Evolutionary conservation across 2,888 invertebrate species (phyloP).

Genomic region (Dynastes hyllus): DNA sequence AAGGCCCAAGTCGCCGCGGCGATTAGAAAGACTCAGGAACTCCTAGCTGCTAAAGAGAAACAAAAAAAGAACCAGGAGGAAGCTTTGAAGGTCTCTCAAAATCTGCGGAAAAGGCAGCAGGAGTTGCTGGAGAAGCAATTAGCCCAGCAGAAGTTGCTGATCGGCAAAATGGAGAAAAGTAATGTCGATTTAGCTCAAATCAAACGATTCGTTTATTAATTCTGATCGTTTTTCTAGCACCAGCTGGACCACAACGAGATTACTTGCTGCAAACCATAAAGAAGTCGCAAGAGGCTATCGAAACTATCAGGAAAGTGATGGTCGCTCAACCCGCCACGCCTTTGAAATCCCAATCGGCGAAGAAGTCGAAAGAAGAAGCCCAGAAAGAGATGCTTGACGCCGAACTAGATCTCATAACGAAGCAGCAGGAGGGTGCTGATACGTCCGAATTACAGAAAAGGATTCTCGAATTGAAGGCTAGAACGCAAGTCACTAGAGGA

Average conservation of each 20-base stretch:
- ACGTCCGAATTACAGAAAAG: slow-evolving; percentile 86
- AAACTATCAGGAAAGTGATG: slow-evolving; percentile 82
- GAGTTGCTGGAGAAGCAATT: slow-evolving; percentile 91
- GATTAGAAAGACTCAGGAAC: slow-evolving; percentile 75
- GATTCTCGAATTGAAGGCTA: slow-evolving; percentile 81
- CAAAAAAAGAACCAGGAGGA: slow-evolving; percentile 84
- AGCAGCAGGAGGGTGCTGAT: slow-evolving; percentile 91
- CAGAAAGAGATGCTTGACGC: slow-evolving; percentile 93
- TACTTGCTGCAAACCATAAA: slow-evolving; percentile 87
- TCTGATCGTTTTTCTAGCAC: slow-evolving; percentile 65
- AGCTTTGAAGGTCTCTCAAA: slow-evolving; percentile 84
- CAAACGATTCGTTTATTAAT: neutral
- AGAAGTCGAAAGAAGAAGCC: slow-evolving; percentile 85
- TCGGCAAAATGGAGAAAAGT: slow-evolving; percentile 87
- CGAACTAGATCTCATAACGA: slow-evolving; percentile 91
- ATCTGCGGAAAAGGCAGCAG: slow-evolving; percentile 89
- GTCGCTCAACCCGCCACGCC: slow-evolving; percentile 67
- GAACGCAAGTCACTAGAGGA: slow-evolving; percentile 63
- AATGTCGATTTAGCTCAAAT: slow-evolving; percentile 59
- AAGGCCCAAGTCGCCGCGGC: slow-evolving; percentile 68
- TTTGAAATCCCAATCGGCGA: slow-evolving; percentile 66
- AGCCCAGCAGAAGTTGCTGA: slow-evolving; percentile 88
- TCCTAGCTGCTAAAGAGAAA: slow-evolving; percentile 78
- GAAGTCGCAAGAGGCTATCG: slow-evolving; percentile 87
- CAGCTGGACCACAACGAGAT: slow-evolving; percentile 83